Conservation (phyloP, 2,113 vertebrate genomes). For the Bubo scandiacus region DNA sequence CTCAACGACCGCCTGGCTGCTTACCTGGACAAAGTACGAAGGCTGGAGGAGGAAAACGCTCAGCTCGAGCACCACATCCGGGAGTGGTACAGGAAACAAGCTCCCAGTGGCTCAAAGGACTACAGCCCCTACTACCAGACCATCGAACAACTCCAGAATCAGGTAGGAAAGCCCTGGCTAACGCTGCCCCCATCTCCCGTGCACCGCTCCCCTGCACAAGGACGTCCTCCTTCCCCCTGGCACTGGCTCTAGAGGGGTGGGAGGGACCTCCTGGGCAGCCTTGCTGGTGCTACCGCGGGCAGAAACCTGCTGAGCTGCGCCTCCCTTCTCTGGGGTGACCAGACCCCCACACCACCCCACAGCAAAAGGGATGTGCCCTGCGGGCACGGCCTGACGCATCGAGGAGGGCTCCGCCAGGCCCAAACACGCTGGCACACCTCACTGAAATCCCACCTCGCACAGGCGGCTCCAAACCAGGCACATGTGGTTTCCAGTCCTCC, state of each 20-base stretch:
- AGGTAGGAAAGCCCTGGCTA: neutral
- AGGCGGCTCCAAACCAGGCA: neutral
- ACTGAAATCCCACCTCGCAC: neutral
- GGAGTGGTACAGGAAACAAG: slow-evolving; percentile 72
- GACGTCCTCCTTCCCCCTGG: neutral
- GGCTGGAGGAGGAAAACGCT: slow-evolving; percentile 71
- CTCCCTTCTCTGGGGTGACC: neutral
- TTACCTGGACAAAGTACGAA: slow-evolving; percentile 73
- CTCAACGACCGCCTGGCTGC: slow-evolving; percentile 72
- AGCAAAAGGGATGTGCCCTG: fast-evolving
- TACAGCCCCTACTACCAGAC: slow-evolving; percentile 73
- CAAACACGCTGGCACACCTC: fast-evolving
- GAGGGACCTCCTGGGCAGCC: too few relatives aligned
- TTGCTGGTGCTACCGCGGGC: neutral
- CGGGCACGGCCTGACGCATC: neutral
- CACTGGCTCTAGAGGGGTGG: neutral
- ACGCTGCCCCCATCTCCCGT: fast-evolving
- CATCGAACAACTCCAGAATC: slow-evolving; percentile 69
- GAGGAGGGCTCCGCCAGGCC: neutral
- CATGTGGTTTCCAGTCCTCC: neutral
- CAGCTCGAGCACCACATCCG: slow-evolving; percentile 72
- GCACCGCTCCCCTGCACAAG: fast-evolving
- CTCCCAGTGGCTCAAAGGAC: slow-evolving; percentile 44
- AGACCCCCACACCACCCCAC: neutral
- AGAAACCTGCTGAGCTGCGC: neutral